Base-by-base conservation (phyloP, 2,113 vertebrate species). In the Larimichthys polyactis region DNA sequence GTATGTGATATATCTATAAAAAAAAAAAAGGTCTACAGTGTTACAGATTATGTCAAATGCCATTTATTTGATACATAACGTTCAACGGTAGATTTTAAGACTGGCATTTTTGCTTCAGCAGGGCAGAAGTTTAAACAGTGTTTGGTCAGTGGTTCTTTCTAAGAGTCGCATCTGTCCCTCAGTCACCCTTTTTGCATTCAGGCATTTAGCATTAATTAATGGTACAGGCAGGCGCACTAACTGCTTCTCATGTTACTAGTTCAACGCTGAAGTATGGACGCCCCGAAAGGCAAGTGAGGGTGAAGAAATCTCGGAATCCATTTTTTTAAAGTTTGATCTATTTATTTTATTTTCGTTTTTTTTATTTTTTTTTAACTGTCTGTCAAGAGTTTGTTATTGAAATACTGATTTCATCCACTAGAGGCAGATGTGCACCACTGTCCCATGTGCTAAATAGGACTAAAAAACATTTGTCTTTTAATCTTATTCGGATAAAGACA, bases 1-100 rank as follows among this genome's bases (percentile, higher is more conserved):
- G 60, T 88, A 71, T 81, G 87, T 88, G 79, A 77, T 91, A 76
- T 87, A 82, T 82, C 32, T 36, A 36, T 36, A 36, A 29, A 36
- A 90, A 52, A n/a, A n/a, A n/a, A 83, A 71, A 69, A 19, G 58
- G 40, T 52, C 60, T 79, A 27, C 74, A 46, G 62, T 60, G 70
- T 46, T 76, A 68, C 14, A 24, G 49, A 82, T 69, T 72, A 55
- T 81, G 63, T 71, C 20, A 72, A 57, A 49, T 12, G 66, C 29
- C 68, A 67, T 76, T 60, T 79, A 75, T 86, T 83, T 81, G 22
- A 40, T 40, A 40, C 36, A 40, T 40, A 32, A 32, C 32, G 32
- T 32, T 32, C 5, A 32, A 62, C 70, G 70, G 70, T 65, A 82
- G 59, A 46, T 43, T 71, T 75, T 63, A 29, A 63, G 60, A 71